Evolutionary conservation across 2,797 vertebrate genomes (phyloP), one percentile per base, ranked within the genome.

Genomic region (Micropoecilia bifurca): DNA sequence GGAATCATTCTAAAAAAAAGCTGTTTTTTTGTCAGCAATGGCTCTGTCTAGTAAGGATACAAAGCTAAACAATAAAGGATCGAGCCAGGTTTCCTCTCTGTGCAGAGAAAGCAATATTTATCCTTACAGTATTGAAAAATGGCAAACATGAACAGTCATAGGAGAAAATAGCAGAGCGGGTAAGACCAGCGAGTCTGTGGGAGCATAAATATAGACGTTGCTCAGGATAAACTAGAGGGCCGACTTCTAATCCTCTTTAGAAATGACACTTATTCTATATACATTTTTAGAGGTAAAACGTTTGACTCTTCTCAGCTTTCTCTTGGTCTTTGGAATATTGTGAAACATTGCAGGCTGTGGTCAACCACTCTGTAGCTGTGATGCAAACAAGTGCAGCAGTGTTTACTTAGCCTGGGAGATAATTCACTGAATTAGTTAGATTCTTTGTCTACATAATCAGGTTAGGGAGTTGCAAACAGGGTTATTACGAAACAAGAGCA

Each of bases 341-440:
- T 10, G 18, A 25, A n/a, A 6, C 39, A 5, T 22, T 18, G n/a
- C 72, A 6, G 61, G 8, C 16, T 55, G 66, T 46, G 68, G 43
- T 18, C 43, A 71, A 14, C 48, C 47, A 30, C 47, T 45, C 66
- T 77, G 39, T 43, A 45, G 20, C 79, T 53, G 9, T 77, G 77
- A 89, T 0, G 36, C 75, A 76, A 82, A 30, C 46, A 28, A 59
- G 53, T 20, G 20, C 47, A 28, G 74, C 57, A 76, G 25, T 89
- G 80, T 90, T 88, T 86, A 74, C 48, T 83, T 16, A 77, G 46
- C 6, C 16, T 48, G 14, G 25, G 28, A 75, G 75, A 74, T 83
- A 77, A 78, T 28, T 22, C 0, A 16, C 30, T 4, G 2, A 6
- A 78, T 59, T 0, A 63, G 53, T 7, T 8, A 0, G 59, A 61